A percentile compares a stretch with the other conserved stretches of the same genome.
These are phyloP conservation scores for Pygathrix nemaeus DNA, from an alignment of 2,113 vertebrate species.

Conservation along the genomic window DNA sequence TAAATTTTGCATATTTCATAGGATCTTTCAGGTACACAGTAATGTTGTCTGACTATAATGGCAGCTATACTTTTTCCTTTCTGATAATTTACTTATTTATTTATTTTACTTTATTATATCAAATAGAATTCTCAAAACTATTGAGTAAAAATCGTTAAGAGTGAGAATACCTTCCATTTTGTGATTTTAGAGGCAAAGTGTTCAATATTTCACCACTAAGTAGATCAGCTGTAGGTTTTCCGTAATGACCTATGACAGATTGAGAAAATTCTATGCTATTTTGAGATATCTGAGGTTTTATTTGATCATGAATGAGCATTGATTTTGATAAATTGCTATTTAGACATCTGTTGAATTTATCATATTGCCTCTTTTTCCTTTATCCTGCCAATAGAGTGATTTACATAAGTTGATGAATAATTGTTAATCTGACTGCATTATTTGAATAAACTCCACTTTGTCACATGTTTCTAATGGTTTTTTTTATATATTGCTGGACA, in stretches of 20 bases:
- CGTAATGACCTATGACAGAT: background rate
- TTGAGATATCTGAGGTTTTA: background rate
- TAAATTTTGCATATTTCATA: background rate
- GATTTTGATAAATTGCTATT: background rate
- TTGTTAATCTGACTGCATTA: background rate
- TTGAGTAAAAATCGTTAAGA: background rate
- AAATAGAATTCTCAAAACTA: background rate
- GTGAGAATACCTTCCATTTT: background rate
- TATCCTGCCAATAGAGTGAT: background rate
- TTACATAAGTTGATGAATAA: background rate
- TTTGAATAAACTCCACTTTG: background rate
- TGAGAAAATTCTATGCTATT: background rate
- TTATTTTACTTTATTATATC: background rate
- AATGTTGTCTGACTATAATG: background rate
- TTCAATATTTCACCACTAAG: background rate
- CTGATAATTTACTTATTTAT: background rate
- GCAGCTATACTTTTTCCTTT: background rate
- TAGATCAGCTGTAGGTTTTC: background rate
- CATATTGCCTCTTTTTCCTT: background rate
- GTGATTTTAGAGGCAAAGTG: background rate
- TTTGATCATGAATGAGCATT: background rate
- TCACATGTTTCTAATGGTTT: background rate
- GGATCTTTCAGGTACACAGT: background rate
- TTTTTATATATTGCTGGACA: background rate
- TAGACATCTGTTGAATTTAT: background rate